Base-by-base conservation (phyloP, 2,113 vertebrate species). In the Neoarius graeffei region DNA sequence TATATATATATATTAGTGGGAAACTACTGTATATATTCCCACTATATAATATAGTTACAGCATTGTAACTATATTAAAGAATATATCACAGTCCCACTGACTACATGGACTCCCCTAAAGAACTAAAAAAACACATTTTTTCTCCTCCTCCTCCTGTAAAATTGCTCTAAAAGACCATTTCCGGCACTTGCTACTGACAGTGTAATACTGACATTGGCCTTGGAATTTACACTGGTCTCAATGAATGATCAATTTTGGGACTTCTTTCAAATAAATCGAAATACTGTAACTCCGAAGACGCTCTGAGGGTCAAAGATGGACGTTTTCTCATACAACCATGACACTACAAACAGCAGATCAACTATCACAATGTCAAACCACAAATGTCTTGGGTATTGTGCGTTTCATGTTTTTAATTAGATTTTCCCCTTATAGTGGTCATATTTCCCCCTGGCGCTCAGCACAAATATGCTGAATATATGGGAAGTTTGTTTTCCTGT, bases 231-330 rank as follows among this genome's bases (percentile, higher is more conserved):
- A 71, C 7, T 23, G 48, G 30, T 19, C 35, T 64, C 64, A 56
- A 11, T 23, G 0, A 71, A 20, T 27, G 7, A 27, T 17, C 35
- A 25, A 10, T 71, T 25, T 8, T 84, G 52, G 23, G 66, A 57
- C 35, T 30, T 27, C 7, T 54, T 67, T 23, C 73, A 76, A 52
- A 52, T 30, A 84, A 30, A 67, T 69, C 9, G 19, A 59, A 74
- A 74, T 1, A n/a, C n/a, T n/a, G n/a, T n/a, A 1, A 48, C 54
- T 77, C 56, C 20, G 20, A 5, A 19, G 57, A n/a, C 25, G 9
- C 20, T 77, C 52, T 64, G 7, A 20, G 56, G 69, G 73, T 64
- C 23, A 85, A 77, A 77, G 84, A 64, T 64, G 13, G 35, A 86
- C n/a, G 4, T 50, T 74, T 86, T 86, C 71, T 64, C 84, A 86